Evolutionary conservation across 2,113 vertebrate species (phyloP), one percentile per base, ranked within the genome.

Genomic region (Chaetura pelagica): DNA sequence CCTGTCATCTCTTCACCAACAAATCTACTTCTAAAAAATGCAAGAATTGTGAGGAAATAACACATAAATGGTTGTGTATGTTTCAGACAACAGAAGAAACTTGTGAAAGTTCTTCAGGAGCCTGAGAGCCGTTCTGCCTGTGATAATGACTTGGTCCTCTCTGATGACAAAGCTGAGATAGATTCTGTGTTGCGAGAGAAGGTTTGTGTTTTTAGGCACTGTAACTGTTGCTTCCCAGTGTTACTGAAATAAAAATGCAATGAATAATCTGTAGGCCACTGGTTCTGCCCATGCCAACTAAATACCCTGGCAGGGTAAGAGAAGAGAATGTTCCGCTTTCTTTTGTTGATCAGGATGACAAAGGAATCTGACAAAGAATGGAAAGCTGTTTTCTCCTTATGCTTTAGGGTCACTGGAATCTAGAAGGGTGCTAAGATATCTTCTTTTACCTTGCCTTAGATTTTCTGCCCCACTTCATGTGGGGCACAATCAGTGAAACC

Each of bases 11-110:
- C 32, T 80, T 73, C 30, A 51, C 71, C 23, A 35, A 5, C 18
- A 16, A 35, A 44, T 18, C 15, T 57, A 1, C 67, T 77, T 84
- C 48, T 63, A 66, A n/a, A 81, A 68, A 79, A n/a, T 18, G 34
- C 23, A 69, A 54, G 61, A 42, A 63, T 58, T 76, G 27, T 9
- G 23, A 90, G 55, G 42, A 76, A 80, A 49, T 92, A 84, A 62
- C 57, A 57, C 35, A 49, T 82, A 38, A 97, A 67, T 79, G n/a
- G 90, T n/a, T 51, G 58, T 64, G 66, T 96, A 54, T 74, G 67
- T 97, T 98, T 97, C 97, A 99, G 99, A 95, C 98, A 99, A 81
- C 98, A 99, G 95, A 98, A 98, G 93, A 98, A 98, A 86, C 96
- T 98, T 82, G 91, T 98, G 82, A 98, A 98, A 93, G 98, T 96